Evolutionary conservation across 2,797 vertebrate species (phyloP).

Genomic region (Mionectes olivaceus): DNA sequence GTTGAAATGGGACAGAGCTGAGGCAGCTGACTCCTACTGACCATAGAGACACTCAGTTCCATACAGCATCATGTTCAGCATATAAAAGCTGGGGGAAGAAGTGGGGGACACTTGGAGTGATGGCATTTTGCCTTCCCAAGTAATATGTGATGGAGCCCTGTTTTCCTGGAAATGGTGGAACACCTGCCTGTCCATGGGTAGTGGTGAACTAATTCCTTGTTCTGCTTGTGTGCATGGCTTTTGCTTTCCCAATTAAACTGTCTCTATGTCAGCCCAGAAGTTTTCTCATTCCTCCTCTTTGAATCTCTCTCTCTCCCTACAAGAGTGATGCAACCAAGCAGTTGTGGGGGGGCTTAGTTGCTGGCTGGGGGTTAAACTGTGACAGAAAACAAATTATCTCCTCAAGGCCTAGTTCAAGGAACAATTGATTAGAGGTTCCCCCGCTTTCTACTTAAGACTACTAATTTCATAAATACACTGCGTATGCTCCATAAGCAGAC

Average conservation of each 20-base stretch:
- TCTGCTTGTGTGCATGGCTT: background rate
- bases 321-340: rapidly evolving
- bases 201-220: background rate
- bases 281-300: background rate
- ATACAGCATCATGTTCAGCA: background rate
- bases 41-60: background rate
- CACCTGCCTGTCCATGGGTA: background rate
- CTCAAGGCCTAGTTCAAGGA: background rate
- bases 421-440: background rate
- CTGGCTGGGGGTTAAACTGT: background rate
- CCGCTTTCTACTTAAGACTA: background rate
- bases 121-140: background rate
- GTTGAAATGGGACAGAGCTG: background rate
- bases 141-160: rapidly evolving
- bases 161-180: background rate
- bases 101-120: background rate
- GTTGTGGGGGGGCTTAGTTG: background rate
- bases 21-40: background rate
- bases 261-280: background rate
- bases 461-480: background rate
- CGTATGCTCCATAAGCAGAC: background rate
- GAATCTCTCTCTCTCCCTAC: background rate
- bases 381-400: background rate
- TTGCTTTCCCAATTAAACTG: background rate
- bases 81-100: background rate